phyloP scores from a whole-genome alignment of 2,797 vertebrate genomes.

The Pangasius sanitwongsei region DNA sequence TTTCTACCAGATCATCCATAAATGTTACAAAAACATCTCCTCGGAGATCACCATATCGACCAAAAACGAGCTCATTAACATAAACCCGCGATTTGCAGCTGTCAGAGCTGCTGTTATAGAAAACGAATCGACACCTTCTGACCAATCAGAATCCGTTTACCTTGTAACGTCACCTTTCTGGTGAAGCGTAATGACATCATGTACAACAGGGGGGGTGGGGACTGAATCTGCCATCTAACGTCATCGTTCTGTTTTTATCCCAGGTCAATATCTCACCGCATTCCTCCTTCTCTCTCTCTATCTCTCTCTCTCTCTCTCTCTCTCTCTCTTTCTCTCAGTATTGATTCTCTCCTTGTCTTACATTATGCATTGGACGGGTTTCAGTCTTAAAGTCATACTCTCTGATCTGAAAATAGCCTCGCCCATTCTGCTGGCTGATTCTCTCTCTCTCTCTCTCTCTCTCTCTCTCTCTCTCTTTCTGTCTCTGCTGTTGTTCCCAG shows the following conservation, averaged over 20 bases:
- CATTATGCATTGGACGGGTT: slow-evolving; percentile 40
- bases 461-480: slow-evolving; percentile 14
- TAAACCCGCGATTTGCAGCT: background rate
- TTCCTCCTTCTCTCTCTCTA: slow-evolving; percentile 1
- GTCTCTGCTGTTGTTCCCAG: slow-evolving; percentile 60
- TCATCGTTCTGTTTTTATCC: slow-evolving; percentile 32
- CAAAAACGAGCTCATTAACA: background rate
- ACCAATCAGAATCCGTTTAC: background rate
- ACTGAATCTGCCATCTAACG: slow-evolving; percentile 23
- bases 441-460: slow-evolving; percentile 30
- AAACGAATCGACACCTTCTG: background rate
- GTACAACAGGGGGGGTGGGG: background rate
- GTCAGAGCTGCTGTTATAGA: background rate
- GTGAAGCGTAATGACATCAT: slow-evolving; percentile 4
- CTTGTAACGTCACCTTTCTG: background rate
- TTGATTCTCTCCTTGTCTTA: slow-evolving; percentile 64
- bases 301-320: background rate
- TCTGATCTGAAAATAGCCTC: slow-evolving; percentile 50
- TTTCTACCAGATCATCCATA: background rate
- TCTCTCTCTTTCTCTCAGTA: slow-evolving; percentile 39
- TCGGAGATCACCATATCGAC: background rate
- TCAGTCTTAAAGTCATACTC: slow-evolving; percentile 20
- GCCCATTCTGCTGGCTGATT: slow-evolving; percentile 19
- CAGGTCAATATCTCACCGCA: slow-evolving; percentile 1
- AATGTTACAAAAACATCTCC: background rate